A percentile compares a stretch with the other conserved stretches of the same genome.
These are phyloP conservation scores for Emydura subglobosa DNA, from an alignment of 2,113 vertebrate species.

Conservation along the genomic window DNA sequence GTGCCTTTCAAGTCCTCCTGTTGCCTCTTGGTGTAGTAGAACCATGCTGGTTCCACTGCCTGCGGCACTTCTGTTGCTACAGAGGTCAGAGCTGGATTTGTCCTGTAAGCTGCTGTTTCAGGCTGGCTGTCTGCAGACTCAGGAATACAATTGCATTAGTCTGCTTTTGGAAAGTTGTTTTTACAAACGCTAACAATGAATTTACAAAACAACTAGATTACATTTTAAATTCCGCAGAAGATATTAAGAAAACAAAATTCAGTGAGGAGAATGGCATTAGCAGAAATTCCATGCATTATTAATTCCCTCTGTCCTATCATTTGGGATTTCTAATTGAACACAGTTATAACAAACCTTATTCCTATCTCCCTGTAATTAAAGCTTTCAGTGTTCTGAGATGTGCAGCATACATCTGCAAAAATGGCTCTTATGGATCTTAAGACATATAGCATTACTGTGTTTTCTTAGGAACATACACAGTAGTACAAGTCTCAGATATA, in stretches of 20 bases:
- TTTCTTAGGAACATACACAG: not conserved
- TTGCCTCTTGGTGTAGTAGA: constrained; percentile 34
- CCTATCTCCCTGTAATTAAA: not conserved
- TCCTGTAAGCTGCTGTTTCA: constrained; percentile 51
- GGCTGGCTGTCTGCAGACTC: not conserved
- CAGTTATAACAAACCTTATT: not conserved
- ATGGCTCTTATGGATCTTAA: not conserved
- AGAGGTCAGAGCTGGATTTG: constrained; percentile 47
- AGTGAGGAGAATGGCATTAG: not conserved
- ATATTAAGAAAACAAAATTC: not conserved
- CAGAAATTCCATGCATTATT: not conserved
- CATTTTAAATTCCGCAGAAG: not conserved
- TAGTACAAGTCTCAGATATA: constrained; percentile 14
- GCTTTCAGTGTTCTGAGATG: not conserved
- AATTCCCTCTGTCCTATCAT: not conserved
- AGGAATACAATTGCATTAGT: not conserved
- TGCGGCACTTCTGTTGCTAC: constrained; percentile 48
- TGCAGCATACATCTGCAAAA: not conserved
- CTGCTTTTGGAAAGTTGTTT: constrained; percentile 32
- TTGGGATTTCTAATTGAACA: not conserved
- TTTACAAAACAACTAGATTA: not conserved
- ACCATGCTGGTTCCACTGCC: constrained; percentile 55
- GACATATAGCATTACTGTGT: not conserved
- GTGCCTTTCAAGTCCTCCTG: not conserved
- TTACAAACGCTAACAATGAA: not conserved